phyloP scores from a whole-genome alignment of 2,888 invertebrate species.

The Temnothorax unifasciatus region DNA sequence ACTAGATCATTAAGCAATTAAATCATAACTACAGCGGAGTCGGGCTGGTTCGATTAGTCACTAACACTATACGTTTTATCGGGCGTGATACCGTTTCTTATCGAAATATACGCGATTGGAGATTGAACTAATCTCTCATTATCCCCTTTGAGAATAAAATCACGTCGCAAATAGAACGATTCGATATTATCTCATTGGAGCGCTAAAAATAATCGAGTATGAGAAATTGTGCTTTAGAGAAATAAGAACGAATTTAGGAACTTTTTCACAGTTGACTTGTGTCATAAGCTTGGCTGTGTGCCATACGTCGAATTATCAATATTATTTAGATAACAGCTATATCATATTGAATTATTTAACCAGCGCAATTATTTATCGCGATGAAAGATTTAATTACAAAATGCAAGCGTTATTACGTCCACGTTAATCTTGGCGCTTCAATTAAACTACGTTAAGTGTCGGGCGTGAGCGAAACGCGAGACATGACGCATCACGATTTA shows the following conservation, averaged over 20 bases:
- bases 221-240: not conserved
- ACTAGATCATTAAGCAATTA: slow-evolving; percentile 15
- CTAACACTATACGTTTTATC: slow-evolving; percentile 9
- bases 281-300: not conserved
- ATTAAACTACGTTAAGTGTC: slow-evolving; percentile 30
- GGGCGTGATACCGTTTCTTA: not conserved
- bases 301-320: not conserved
- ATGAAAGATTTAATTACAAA: not conserved
- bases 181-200: not conserved
- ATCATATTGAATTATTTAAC: slow-evolving; percentile 9
- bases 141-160: slow-evolving; percentile 11
- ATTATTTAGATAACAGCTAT: not conserved
- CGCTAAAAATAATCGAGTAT: not conserved
- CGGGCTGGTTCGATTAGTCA: not conserved
- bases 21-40: not conserved
- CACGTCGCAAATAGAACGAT: not conserved
- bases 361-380: not conserved
- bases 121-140: slow-evolving; percentile 20
- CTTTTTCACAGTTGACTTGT: not conserved
- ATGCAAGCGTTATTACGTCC: not conserved
- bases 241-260: not conserved
- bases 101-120: not conserved
- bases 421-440: not conserved
- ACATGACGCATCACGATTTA: not conserved
- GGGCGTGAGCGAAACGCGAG: not conserved